Evolutionary conservation across 2,113 vertebrate species (phyloP).

Genomic region (Dicentrarchus labrax): DNA sequence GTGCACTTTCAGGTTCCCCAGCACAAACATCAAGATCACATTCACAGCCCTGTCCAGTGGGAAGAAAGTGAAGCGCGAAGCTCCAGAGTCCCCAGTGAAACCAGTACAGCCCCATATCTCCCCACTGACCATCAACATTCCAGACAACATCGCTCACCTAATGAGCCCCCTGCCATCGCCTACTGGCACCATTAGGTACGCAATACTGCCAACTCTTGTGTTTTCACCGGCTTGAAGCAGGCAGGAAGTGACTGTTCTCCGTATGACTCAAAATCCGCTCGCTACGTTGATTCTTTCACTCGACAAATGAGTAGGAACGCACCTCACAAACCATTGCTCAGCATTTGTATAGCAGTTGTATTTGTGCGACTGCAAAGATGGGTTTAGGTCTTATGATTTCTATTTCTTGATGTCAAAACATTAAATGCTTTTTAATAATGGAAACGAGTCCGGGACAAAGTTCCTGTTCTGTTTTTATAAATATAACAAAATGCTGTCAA

Average conservation of each 20-base stretch:
- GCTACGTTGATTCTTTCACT: neutral
- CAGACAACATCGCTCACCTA: constrained; percentile 96
- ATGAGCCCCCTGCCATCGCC: constrained; percentile 97
- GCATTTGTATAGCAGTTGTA: no score
- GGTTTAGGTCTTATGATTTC: no score
- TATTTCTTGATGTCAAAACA: no score
- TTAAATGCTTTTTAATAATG: no score
- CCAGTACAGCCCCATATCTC: constrained; percentile 95
- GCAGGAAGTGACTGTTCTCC: neutral
- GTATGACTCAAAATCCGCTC: neutral
- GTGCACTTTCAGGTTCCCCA: constrained; percentile 98
- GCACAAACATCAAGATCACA: constrained; percentile 99
- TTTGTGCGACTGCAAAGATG: neutral
- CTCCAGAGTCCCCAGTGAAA: constrained; percentile 92
- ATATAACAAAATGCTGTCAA: neutral
- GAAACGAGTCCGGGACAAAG: no score
- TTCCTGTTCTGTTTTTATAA: neutral
- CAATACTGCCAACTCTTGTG: neutral
- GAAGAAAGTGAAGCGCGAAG: constrained; percentile 90
- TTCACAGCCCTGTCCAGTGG: constrained; percentile 94
- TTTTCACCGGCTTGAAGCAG: neutral
- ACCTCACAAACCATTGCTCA: neutral
- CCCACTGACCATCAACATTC: constrained; percentile 98
- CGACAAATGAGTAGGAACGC: neutral
- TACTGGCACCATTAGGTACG: constrained; percentile 97